Evolutionary conservation across 2,113 vertebrate genomes (phyloP), one percentile per base, ranked within the genome.

Genomic region (Rissa tridactyla): DNA sequence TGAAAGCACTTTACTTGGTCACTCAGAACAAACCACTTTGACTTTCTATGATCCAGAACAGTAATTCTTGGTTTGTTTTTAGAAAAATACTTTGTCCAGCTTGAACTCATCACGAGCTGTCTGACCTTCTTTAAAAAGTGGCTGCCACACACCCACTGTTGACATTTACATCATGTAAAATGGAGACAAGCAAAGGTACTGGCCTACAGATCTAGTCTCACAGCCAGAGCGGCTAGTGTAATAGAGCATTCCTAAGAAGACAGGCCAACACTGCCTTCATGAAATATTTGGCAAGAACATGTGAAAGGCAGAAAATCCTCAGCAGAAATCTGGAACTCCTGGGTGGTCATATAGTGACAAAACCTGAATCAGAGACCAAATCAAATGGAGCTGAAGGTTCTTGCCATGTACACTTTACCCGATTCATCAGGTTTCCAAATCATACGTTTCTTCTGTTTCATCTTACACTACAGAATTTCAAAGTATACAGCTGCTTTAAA

Each of bases 401-500:
- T 55, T 60, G 54, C 9, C 36, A 58, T 5, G 3, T 42, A 69
- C n/a, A 40, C 36, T 9, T 10, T 75, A 87, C 20, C 9, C 17
- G 32, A 82, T 77, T 58, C 22, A 54, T 65, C 34, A 86, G 6
- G 58, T 85, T 78, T 77, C 82, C 52, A 94, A 86, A 92, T 68
- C 2, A 8, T 49, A 30, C 30, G 71, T 76, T 88, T 19, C 5
- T 66, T 26, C 23, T 57, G 42, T 81, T 93, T 96, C 70, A 55
- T 78, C 87, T 95, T 69, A 29, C 66, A 47, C 82, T 80, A 23
- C 57, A 94, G 90, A 77, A 76, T 89, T 81, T 61, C 66, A 22
- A 96, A 94, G 65, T 82, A 90, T n/a, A 78, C 32, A 82, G 77
- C 55, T 91, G 55, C 34, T 86, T 96, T 92, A 87, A 88, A 91